These are phyloP conservation scores for Aphis craccivora DNA, from an alignment of 1,140 invertebrate species.

Conservation along the genomic window DNA sequence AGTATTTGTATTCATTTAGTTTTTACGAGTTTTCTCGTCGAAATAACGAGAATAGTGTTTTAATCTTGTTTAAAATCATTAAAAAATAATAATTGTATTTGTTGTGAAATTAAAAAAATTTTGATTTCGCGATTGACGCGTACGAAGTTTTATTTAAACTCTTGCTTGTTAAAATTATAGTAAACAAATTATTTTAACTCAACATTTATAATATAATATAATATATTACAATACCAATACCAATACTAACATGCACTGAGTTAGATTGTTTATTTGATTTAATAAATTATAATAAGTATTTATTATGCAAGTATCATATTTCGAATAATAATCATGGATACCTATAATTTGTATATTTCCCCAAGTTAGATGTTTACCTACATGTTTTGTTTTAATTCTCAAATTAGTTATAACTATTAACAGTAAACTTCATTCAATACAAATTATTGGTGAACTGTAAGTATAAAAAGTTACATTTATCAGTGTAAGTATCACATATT, in stretches of 20 bases:
- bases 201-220: not conserved
- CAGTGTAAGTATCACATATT: not conserved
- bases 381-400: not conserved
- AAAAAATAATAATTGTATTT: not conserved
- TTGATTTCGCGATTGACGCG: not conserved
- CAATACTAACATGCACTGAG: too few species aligned
- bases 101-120: not conserved
- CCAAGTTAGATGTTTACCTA: not conserved
- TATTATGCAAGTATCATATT: not conserved
- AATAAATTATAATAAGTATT: too few species aligned
- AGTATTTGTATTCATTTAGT: not conserved
- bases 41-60: not conserved
- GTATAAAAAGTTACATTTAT: not conserved
- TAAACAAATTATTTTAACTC: not conserved
- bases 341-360: not conserved
- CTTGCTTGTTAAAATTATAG: not conserved
- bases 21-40: not conserved
- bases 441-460: not conserved
- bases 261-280: too few species aligned
- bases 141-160: not conserved
- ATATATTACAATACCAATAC: too few species aligned
- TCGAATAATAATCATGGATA: not conserved
- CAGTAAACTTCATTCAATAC: too few species aligned
- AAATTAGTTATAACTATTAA: not conserved
- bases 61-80: not conserved